These are phyloP conservation scores for Cygnus atratus DNA, from an alignment of 2,113 vertebrate genomes.

Conservation along the genomic window DNA sequence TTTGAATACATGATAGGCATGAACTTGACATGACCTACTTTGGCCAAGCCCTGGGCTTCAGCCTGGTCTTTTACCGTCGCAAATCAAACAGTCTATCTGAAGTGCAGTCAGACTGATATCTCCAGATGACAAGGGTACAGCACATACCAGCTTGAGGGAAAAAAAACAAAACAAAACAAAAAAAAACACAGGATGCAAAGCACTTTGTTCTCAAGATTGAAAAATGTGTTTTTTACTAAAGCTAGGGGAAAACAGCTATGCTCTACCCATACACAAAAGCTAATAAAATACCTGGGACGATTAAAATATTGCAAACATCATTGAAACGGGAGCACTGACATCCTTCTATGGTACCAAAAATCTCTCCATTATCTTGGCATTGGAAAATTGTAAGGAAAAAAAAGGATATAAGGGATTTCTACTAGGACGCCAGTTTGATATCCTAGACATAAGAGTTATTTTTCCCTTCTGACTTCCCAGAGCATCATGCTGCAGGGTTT, in stretches of 20 bases:
- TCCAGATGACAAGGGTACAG: constrained; percentile 11
- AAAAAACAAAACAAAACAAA: background rate
- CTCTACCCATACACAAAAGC: background rate
- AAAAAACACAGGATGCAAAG: background rate
- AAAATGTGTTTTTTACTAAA: background rate
- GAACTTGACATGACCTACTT: constrained; percentile 29
- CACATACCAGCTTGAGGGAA: background rate
- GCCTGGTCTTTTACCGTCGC: constrained; percentile 7
- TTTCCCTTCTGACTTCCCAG: background rate
- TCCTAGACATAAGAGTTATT: background rate
- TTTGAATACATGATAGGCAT: background rate
- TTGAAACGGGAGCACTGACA: background rate
- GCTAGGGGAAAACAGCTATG: background rate
- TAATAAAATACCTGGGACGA: background rate
- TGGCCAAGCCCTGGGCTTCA: constrained; percentile 25
- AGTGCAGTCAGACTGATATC: background rate
- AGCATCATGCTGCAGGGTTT: background rate
- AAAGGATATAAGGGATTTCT: background rate
- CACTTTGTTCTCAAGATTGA: background rate
- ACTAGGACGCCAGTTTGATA: background rate
- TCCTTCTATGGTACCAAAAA: background rate
- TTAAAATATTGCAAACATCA: background rate
- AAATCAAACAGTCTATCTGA: background rate
- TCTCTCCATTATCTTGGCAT: background rate
- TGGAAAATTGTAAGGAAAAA: background rate